These are phyloP conservation scores for Anaspis maculata DNA, from an alignment of 2,888 invertebrate species.

Conservation along the genomic window DNA sequence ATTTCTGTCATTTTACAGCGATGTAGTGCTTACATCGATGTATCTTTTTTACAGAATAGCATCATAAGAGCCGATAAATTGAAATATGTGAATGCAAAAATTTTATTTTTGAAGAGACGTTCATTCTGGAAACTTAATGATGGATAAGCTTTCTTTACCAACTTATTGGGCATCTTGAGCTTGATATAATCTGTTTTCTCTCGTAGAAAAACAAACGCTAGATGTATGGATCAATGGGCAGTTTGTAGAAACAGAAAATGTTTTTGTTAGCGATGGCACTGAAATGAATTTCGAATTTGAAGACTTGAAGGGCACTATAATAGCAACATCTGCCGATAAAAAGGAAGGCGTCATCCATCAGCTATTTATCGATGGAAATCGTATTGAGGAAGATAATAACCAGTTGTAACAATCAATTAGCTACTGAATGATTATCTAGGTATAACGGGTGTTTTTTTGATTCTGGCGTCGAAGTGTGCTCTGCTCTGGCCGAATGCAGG, in stretches of 20 bases:
- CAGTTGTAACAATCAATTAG: too few species aligned
- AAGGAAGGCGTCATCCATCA: slow-evolving; percentile 37
- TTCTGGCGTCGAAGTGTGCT: too few species aligned
- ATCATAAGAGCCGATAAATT: too few species aligned
- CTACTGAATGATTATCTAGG: too few species aligned
- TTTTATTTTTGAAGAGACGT: too few species aligned
- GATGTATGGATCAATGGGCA: slow-evolving; percentile 71
- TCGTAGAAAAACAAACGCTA: slow-evolving; percentile 63
- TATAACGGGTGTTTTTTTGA: too few species aligned
- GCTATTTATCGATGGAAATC: slow-evolving; percentile 30
- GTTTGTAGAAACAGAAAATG: slow-evolving; percentile 62
- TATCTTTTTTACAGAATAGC: too few species aligned
- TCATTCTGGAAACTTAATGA: too few species aligned
- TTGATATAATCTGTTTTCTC: neutral
- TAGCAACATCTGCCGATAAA: slow-evolving; percentile 46
- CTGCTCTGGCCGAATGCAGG: too few species aligned
- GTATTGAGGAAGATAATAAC: slow-evolving; percentile 31
- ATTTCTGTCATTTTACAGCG: too few species aligned
- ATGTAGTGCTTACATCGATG: too few species aligned
- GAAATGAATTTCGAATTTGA: slow-evolving; percentile 68
- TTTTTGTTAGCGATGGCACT: slow-evolving; percentile 77
- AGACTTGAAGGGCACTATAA: slow-evolving; percentile 37
- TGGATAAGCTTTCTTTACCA: neutral
- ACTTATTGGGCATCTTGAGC: neutral
- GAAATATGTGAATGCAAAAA: too few species aligned